These are phyloP conservation scores for Campoplex capitator DNA, from an alignment of 2,888 invertebrate genomes.

Conservation along the genomic window DNA sequence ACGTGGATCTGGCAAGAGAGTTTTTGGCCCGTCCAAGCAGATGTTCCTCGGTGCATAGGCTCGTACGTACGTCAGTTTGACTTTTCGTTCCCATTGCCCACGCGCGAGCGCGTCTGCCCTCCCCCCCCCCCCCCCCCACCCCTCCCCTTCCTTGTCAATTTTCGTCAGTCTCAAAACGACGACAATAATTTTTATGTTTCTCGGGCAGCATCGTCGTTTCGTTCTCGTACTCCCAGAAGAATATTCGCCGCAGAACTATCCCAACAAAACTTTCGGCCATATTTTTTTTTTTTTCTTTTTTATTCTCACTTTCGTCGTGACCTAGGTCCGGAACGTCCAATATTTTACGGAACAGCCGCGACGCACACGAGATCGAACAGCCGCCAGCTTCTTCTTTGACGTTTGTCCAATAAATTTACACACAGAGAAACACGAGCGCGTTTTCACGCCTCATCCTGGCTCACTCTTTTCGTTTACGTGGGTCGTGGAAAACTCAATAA, in stretches of 20 bases:
- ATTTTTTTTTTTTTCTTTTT: neutral
- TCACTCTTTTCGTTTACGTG: constrained; percentile 26
- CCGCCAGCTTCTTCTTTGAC: constrained; percentile 38
- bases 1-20: constrained; percentile 65
- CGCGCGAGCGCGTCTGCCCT: too few relatives aligned
- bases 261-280: neutral
- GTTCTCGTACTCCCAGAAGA: neutral
- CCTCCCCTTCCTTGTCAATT: neutral
- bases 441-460: constrained; percentile 9
- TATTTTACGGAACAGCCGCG: constrained; percentile 10
- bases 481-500: constrained; percentile 32
- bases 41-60: constrained; percentile 10
- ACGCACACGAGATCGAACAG: constrained; percentile 13
- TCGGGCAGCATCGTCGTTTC: constrained; percentile 1
- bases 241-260: constrained; percentile 22
- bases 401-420: constrained; percentile 43
- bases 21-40: constrained; percentile 53
- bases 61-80: constrained; percentile 10
- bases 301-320: constrained; percentile 26
- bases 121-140: too few relatives aligned
- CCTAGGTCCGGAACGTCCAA: constrained; percentile 62
- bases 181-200: constrained; percentile 1
- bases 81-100: neutral
- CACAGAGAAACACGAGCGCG: constrained; percentile 8
- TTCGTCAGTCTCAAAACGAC: constrained; percentile 5